Evolutionary conservation across 1,140 invertebrate species (phyloP), one percentile per base, ranked within the genome.

Genomic region (Meloidogyne hapla): DNA sequence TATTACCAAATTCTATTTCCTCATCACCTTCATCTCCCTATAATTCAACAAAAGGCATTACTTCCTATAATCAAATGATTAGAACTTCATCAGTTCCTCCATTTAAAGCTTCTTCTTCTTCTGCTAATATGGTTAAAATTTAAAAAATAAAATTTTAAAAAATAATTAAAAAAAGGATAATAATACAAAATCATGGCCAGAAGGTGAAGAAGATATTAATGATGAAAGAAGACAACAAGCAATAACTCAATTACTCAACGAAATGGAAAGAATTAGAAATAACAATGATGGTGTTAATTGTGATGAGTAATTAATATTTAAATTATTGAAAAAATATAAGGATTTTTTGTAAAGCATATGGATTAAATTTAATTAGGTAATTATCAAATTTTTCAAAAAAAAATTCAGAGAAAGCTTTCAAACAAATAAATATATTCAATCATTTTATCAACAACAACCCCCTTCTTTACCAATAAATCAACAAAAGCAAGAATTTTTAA

Each of bases 51-150:
- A 56, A n/a, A n/a, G 3, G 5, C 5, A 13, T 8, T 56, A n/a
- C 8, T 56, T n/a, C 48, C 8, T 70, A 42, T 63, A 13, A 33
- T 2, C 56, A 63, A 61, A 23, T 38, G 23, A 25, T 28, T 4
- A n/a, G 71, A 56, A 63, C 71, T 9, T 64, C 15, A 28, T 73
- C 71, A 18, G 71, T 73, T 61, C 71, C 71, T 28, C 69, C 69
- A 2, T 64, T 56, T 56, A 56, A 56, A 56, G 48, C 18, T n/a
- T 1, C n/a, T 56, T n/a, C 48, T 21, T 48, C 15, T 48, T 48
- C 15, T 48, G 13, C 13, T 42, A n/a, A n/a, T n/a, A n/a, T n/a
- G 40, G 9, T 42, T 42, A 13, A 42, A 42, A 13, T 42, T 12
- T 12, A 13, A 42, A 42, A 56, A n/a, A n/a, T 6, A n/a, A n/a